Percentiles rank a stretch among this genome's conserved stretches.
Conservation (phyloP, 2,797 vertebrate species). For the Lutjanus argentimaculatus region DNA sequence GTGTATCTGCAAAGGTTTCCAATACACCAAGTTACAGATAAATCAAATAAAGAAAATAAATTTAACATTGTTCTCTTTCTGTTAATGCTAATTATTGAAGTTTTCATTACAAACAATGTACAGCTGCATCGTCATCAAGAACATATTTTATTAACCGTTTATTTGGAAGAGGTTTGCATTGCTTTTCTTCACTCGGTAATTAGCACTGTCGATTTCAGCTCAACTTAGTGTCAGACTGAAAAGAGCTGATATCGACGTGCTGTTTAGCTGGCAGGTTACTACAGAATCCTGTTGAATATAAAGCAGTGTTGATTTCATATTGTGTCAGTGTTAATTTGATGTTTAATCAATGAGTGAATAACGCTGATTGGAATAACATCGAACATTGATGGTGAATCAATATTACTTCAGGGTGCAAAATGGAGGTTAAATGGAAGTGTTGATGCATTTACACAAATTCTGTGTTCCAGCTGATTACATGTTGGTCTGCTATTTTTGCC, state of each 20-base stretch:
- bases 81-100: background rate
- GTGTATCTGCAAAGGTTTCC: background rate
- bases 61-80: background rate
- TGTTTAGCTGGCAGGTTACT: slow-evolving; percentile 34
- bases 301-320: slow-evolving; percentile 49
- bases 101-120: background rate
- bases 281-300: slow-evolving; percentile 26
- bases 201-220: background rate
- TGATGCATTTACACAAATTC: slow-evolving; percentile 46
- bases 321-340: slow-evolving; percentile 60
- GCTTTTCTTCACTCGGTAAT: background rate
- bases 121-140: background rate
- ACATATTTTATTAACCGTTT: slow-evolving; percentile 4
- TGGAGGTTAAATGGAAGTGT: slow-evolving; percentile 51
- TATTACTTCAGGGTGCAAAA: slow-evolving; percentile 49
- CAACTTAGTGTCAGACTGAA: slow-evolving; percentile 2
- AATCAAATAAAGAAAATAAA: slow-evolving; percentile 12
- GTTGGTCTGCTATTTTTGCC: slow-evolving; percentile 56
- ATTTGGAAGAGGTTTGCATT: slow-evolving; percentile 1
- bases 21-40: background rate
- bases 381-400: slow-evolving; percentile 59
- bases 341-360: slow-evolving; percentile 58
- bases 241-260: background rate
- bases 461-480: slow-evolving; percentile 55
- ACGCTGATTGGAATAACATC: slow-evolving; percentile 56